Conservation (phyloP, 1,140 invertebrate genomes). For the Trichoplusia ni region DNA sequence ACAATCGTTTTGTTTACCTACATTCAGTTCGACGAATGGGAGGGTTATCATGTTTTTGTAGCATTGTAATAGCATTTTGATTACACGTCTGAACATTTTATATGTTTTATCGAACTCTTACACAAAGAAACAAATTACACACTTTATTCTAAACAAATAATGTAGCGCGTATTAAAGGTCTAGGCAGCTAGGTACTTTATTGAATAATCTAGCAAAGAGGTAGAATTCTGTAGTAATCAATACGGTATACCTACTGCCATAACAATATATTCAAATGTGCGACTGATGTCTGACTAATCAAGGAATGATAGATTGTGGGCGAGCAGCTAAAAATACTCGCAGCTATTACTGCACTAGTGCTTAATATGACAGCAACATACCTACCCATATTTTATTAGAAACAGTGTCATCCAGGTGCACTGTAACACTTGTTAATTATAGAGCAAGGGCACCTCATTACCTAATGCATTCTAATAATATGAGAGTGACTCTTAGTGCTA, state of each 20-base stretch:
- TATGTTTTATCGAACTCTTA: neutral
- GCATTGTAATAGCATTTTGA: conserved; percentile 7
- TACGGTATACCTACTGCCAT: conserved; percentile 21
- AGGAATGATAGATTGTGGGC: conserved; percentile 37
- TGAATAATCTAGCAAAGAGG: conserved; percentile 5
- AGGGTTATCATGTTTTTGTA: conserved; percentile 15
- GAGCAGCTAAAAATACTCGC: conserved; percentile 32
- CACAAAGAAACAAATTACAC: neutral
- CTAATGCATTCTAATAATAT: neutral
- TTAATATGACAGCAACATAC: neutral
- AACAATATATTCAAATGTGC: conserved; percentile 19
- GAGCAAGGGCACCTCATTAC: conserved; percentile 14
- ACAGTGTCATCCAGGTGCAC: conserved; percentile 19
- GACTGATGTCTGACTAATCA: conserved; percentile 33
- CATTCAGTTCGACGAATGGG: conserved; percentile 37
- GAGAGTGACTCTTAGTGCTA: neutral
- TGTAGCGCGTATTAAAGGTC: neutral
- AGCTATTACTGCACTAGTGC: conserved; percentile 17
- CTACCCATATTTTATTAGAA: neutral
- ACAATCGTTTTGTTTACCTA: conserved; percentile 72
- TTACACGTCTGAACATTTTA: conserved; percentile 1
- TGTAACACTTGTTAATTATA: conserved; percentile 19
- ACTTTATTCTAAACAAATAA: neutral
- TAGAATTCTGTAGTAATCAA: neutral
- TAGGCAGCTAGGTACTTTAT: neutral